Percentiles rank a stretch among this genome's conserved stretches.
phyloP scores from a whole-genome alignment of 2,113 vertebrate species.

The Hippocampus comes region DNA sequence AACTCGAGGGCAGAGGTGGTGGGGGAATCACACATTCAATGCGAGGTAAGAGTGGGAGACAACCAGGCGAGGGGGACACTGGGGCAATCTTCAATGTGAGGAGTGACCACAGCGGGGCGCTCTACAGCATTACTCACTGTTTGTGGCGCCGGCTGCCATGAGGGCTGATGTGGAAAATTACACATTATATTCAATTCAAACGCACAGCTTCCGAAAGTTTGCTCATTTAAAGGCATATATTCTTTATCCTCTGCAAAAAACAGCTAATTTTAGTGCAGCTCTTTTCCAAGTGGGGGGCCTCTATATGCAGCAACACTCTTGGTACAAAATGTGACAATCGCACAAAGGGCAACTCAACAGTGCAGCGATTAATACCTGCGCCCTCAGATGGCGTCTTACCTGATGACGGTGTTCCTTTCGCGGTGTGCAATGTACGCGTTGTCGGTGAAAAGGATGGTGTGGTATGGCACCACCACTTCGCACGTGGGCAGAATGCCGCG shows the following conservation, averaged over 20 bases:
- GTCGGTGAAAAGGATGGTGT: conserved; percentile 91
- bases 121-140: conserved; percentile 64
- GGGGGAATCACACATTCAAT: conserved; percentile 28
- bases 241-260: too few relatives aligned
- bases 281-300: too few relatives aligned
- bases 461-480: conserved; percentile 80
- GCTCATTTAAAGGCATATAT: too few relatives aligned
- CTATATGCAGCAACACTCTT: too few relatives aligned
- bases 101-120: conserved; percentile 54
- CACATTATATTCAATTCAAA: conserved; percentile 21
- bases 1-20: neutral
- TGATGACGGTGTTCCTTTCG: conserved; percentile 81
- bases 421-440: conserved; percentile 74
- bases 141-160: conserved; percentile 48
- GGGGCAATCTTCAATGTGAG: conserved; percentile 31
- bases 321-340: too few relatives aligned
- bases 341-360: too few relatives aligned
- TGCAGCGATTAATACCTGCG: too few relatives aligned
- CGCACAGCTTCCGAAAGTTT: too few relatives aligned
- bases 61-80: conserved; percentile 12
- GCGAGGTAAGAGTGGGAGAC: conserved; percentile 23
- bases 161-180: conserved; percentile 65
- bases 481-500: conserved; percentile 90
- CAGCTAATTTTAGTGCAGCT: too few relatives aligned
- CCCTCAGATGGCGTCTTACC: conserved; percentile 62